Evolutionary conservation across 2,797 vertebrate genomes (phyloP), one percentile per base, ranked within the genome.

Genomic region (Silurus aristotelis): DNA sequence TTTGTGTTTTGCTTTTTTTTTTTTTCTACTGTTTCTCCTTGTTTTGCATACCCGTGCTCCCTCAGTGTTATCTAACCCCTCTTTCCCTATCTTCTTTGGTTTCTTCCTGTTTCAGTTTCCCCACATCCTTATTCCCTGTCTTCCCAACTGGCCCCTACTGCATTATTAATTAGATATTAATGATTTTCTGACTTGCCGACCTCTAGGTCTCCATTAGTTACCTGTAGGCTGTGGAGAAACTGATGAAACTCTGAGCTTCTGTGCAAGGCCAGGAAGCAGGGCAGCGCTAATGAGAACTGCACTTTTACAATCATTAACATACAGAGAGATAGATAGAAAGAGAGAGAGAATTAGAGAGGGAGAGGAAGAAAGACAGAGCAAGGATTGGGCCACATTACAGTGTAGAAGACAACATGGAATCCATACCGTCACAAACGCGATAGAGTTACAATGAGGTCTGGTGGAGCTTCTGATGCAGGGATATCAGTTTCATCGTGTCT

Each of bases 151-250:
- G 84, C 84, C 87, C 70, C 68, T 87, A 84, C 89, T 93, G 88
- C 90, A 92, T 92, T 92, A 93, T 93, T 92, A 90, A 92, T 92
- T 87, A 87, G 82, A 89, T 89, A 89, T 89, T 92, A 93, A 93
- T 92, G 92, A 93, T 92, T 93, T 91, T 92, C 89, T 91, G 91
- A 89, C 87, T 92, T 84, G 84, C 88, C 90, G 89, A 93, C 91
- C 91, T 92, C 87, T 89, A 89, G 89, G 89, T 88, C 88, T 91
- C 86, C 91, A 92, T 92, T 88, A 83, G 86, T 88, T 85, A 88
- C 90, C 89, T 90, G 87, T 88, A 89, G 86, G 84, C 88, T 87
- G 87, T 63, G 80, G 81, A 84, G 84, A 85, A 89, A 88, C 77
- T 92, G 89, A 92, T 92, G 89, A 90, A 90, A 88, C 87, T 85